Conservation (phyloP, 2,888 invertebrate genomes). For the Lycaena phlaeas region DNA sequence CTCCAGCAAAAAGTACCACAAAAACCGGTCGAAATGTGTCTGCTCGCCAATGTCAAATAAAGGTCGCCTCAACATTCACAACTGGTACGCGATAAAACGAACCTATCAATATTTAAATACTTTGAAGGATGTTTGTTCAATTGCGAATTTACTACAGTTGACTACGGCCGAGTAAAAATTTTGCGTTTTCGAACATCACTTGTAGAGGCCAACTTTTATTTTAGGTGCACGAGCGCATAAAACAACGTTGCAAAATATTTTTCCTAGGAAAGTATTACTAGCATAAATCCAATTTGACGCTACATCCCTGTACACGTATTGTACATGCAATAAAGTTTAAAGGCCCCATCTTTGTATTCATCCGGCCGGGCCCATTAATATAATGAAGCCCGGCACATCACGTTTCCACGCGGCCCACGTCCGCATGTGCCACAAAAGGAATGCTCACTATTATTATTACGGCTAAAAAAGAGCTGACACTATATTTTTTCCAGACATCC, state of each 20-base stretch:
- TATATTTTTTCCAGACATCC: conserved; percentile 53
- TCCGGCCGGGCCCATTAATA: conserved; percentile 64
- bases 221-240: no score
- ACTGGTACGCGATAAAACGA: neutral
- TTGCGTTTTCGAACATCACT: no score
- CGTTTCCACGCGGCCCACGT: conserved; percentile 54
- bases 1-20: conserved; percentile 46
- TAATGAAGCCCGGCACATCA: conserved; percentile 65
- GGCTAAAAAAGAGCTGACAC: conserved; percentile 54
- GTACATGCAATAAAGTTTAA: conserved; percentile 54
- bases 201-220: no score
- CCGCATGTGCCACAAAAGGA: conserved; percentile 66
- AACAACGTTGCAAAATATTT: no score
- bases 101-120: conserved; percentile 8
- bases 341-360: conserved; percentile 64
- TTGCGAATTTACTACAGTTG: neutral
- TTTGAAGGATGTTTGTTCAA: conserved; percentile 3
- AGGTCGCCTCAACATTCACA: conserved; percentile 35
- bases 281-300: conserved; percentile 31
- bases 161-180: neutral
- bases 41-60: conserved; percentile 55
- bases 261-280: no score
- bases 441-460: conserved; percentile 68
- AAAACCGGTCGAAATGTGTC: conserved; percentile 44
- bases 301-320: conserved; percentile 43